Evolutionary conservation across 1,140 invertebrate genomes (phyloP).

Genomic region (Gerris buenoi): DNA sequence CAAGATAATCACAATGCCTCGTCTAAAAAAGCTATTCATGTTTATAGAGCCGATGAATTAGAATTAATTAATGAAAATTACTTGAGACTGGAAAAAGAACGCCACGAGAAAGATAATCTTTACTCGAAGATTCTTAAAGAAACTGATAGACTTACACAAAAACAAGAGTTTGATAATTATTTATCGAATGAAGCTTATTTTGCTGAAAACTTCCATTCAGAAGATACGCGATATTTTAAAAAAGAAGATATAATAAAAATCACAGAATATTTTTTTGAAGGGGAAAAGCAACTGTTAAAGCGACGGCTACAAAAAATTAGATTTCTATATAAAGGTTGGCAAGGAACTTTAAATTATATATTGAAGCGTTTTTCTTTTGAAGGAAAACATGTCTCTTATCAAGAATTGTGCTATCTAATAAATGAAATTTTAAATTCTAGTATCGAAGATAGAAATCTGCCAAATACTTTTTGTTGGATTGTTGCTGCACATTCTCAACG

Average conservation of each 20-base stretch:
- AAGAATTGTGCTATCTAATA: not conserved
- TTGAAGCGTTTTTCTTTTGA: not conserved
- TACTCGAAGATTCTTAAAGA: not conserved
- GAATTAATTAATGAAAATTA: not conserved
- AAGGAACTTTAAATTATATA: not conserved
- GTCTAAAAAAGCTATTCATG: too few species aligned
- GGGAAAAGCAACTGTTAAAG: not conserved
- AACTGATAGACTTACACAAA: not conserved
- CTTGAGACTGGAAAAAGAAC: not conserved
- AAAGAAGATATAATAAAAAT: not conserved
- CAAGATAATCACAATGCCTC: too few species aligned
- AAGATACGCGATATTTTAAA: too few species aligned
- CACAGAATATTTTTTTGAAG: not conserved
- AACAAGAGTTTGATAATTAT: not conserved
- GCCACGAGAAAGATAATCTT: not conserved
- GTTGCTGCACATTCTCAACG: not conserved
- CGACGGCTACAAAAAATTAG: not conserved
- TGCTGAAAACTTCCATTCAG: not conserved
- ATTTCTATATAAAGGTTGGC: not conserved
- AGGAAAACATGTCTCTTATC: not conserved
- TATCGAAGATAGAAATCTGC: not conserved
- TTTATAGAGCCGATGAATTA: not conserved
- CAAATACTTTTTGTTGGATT: not conserved
- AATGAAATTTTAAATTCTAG: not conserved
- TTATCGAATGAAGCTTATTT: not conserved